A percentile compares a stretch with the other conserved stretches of the same genome.
Evolutionary conservation across 2,113 vertebrate genomes (phyloP).

Genomic region (Psettodes erumei): DNA sequence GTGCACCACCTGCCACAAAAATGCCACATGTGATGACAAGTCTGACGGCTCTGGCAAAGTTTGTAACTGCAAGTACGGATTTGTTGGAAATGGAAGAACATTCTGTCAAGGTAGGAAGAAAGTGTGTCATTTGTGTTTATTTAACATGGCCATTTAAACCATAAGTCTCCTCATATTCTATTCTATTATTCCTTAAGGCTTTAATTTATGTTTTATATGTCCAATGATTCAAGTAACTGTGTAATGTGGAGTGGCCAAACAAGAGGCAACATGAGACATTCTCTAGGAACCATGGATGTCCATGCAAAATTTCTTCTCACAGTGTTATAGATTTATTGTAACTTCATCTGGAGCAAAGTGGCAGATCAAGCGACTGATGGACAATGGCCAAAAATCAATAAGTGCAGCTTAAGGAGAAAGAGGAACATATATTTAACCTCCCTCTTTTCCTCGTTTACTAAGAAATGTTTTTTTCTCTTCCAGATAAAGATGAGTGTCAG

Average conservation of each 20-base stretch:
- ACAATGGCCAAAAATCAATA: background rate
- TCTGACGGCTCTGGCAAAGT: conserved; percentile 83
- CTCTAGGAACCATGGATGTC: background rate
- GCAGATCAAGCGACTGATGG: background rate
- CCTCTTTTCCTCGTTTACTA: background rate
- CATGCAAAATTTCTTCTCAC: background rate
- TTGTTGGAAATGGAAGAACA: conserved; percentile 91
- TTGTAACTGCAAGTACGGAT: conserved; percentile 95
- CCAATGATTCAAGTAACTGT: no score
- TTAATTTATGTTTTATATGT: no score
- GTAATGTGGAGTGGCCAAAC: no score
- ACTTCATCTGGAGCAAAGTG: background rate
- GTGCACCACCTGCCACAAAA: conserved; percentile 88
- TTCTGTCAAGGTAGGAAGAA: conserved; percentile 86
- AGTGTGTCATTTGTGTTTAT: background rate
- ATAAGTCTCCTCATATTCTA: no score
- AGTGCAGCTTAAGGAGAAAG: background rate
- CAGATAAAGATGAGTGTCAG: conserved; percentile 96
- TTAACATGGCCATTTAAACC: background rate
- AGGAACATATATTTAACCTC: background rate
- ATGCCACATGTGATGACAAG: conserved; percentile 88
- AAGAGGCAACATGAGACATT: no score
- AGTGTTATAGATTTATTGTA: background rate
- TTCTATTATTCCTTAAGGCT: no score
- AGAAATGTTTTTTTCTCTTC: conserved; percentile 1